Conservation (phyloP, 2,797 vertebrate genomes). For the Cynopterus sphinx region DNA sequence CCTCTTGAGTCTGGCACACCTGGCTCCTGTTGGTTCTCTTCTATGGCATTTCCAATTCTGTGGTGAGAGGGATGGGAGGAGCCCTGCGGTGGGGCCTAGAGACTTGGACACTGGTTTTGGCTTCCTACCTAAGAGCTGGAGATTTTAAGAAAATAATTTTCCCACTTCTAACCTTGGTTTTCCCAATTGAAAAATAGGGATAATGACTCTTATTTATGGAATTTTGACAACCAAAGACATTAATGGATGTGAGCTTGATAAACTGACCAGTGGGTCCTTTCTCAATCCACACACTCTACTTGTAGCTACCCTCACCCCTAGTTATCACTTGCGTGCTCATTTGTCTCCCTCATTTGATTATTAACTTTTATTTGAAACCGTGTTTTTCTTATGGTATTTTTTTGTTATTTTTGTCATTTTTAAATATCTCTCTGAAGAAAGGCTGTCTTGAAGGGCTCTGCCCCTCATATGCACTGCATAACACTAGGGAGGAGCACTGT, state of each 20-base stretch:
- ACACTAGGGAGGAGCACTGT: neutral
- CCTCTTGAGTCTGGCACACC: fast-evolving
- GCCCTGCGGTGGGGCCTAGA: neutral
- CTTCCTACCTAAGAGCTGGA: neutral
- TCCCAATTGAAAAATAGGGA: neutral
- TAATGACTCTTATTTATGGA: neutral
- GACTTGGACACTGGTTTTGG: neutral
- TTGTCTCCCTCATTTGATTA: neutral
- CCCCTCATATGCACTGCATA: neutral
- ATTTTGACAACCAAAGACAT: neutral
- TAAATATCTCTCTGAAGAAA: neutral
- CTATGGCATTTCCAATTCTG: neutral
- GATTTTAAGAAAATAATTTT: neutral
- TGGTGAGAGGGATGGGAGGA: neutral
- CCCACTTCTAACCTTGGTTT: neutral
- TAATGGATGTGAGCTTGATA: neutral
- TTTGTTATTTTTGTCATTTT: neutral
- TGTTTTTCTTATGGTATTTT: neutral
- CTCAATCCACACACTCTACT: fast-evolving
- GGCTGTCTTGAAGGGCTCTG: neutral
- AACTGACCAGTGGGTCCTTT: neutral
- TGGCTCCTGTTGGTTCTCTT: fast-evolving
- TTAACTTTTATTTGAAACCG: neutral
- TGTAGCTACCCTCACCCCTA: fast-evolving
- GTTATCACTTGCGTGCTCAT: neutral